These are phyloP conservation scores for Eristalis arbustorum DNA, from an alignment of 2,888 invertebrate genomes.

Conservation along the genomic window DNA sequence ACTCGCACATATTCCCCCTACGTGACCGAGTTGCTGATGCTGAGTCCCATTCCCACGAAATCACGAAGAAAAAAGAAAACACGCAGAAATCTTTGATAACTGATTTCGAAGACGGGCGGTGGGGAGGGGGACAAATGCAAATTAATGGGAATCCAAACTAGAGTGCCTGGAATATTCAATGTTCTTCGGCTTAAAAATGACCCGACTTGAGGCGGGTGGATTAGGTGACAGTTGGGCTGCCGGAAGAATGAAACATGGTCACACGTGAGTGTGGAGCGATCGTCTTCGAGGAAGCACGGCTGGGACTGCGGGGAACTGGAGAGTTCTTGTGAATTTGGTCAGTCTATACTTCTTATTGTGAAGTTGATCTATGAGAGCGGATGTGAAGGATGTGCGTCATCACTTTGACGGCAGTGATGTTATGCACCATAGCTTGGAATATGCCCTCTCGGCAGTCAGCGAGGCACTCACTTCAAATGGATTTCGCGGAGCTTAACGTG, in stretches of 20 bases:
- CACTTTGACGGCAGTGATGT: too few relatives aligned
- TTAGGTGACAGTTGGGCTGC: neutral
- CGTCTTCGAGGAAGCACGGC: neutral
- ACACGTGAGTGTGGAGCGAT: neutral
- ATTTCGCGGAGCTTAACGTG: too few relatives aligned
- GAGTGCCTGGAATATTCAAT: slow-evolving; percentile 51
- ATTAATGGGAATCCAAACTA: slow-evolving; percentile 21
- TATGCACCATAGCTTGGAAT: too few relatives aligned
- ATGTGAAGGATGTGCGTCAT: too few relatives aligned
- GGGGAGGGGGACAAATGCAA: neutral
- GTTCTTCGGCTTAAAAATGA: slow-evolving; percentile 22
- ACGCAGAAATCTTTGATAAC: slow-evolving; percentile 48
- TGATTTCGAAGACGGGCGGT: slow-evolving; percentile 22
- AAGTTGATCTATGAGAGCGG: too few relatives aligned
- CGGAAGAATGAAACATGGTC: neutral
- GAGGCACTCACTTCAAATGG: too few relatives aligned
- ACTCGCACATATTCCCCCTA: slow-evolving; percentile 61
- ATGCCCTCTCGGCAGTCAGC: too few relatives aligned
- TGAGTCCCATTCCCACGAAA: neutral
- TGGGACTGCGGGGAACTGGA: neutral
- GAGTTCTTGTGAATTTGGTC: too few relatives aligned
- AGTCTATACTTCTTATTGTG: too few relatives aligned
- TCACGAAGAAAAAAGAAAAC: slow-evolving; percentile 14
- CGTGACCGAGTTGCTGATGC: slow-evolving; percentile 66
- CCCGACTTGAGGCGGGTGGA: neutral